Conservation (phyloP, 2,797 vertebrate species). For the Chelmon rostratus region DNA sequence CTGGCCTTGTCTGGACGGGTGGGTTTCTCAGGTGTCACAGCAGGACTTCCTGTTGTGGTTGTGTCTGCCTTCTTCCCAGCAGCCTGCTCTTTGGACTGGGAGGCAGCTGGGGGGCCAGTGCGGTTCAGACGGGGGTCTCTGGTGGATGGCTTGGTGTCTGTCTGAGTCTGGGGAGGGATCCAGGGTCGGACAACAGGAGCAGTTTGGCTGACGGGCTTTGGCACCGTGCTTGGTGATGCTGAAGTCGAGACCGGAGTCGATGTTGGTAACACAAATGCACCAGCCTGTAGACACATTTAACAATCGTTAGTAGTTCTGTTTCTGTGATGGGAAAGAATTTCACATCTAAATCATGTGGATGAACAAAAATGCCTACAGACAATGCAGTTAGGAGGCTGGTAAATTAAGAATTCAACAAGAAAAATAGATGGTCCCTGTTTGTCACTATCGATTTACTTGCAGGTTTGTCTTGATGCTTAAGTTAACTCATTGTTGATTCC, state of each 20-base stretch:
- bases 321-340: not conserved
- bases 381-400: not conserved
- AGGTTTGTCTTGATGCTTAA: no score
- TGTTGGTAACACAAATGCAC: constrained; percentile 85
- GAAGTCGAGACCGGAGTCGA: constrained; percentile 76
- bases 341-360: not conserved
- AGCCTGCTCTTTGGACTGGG: constrained; percentile 89
- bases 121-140: constrained; percentile 96
- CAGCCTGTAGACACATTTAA: constrained; percentile 83
- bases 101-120: constrained; percentile 69
- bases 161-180: constrained; percentile 84
- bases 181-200: constrained; percentile 65
- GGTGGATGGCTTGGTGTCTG: constrained; percentile 88
- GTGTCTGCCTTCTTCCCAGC: constrained; percentile 86
- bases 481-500: no score
- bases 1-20: constrained; percentile 87
- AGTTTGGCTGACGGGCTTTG: constrained; percentile 76
- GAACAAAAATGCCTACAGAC: not conserved
- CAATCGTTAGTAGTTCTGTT: not conserved
- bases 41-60: constrained; percentile 45
- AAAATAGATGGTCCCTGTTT: no score
- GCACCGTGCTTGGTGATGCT: constrained; percentile 67
- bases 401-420: not conserved
- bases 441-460: no score
- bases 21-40: constrained; percentile 84